Base-by-base conservation (phyloP, 2,888 invertebrate species). In the Andrena hattorfiana region DNA sequence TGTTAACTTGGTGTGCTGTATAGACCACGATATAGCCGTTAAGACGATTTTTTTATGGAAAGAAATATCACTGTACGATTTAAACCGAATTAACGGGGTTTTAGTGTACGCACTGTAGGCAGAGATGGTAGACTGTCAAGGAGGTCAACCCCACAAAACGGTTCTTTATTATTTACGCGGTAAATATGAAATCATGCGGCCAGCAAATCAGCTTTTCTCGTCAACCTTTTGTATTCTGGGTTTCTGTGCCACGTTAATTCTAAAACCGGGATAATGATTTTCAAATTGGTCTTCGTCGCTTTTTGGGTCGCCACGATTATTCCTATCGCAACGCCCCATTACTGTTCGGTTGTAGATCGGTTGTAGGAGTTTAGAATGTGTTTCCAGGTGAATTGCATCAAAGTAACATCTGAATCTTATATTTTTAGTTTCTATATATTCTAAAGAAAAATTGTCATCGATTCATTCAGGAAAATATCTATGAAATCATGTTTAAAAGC, bases 171-270 rank as follows among this genome's bases (percentile, higher is more conserved):
- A 66, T 23, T 63, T 63, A 4, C 10, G 59, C 66, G 32, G n/a
- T 7, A 8, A 32, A 60, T 42, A 30, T 28, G 30, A 28, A 30
- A n/a, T n/a, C 26, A 35, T 49, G 42, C 32, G 35, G 51, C 26
- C 64, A 54, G 69, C 23, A 42, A 42, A 62, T 13, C 16, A 10
- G 42, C 60, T 62, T 62, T 42, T 66, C 60, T 71, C 28, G 16
- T 49, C 16, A 23, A 51, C 20, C 48, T 56, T 32, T 60, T 60
- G 48, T 68, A 20, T 86, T 79, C 77, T 73, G 68, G 83, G 77
- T 85, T 86, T 88, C 54, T 59, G 83, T 82, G 85, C 75, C 84
- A 72, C 63, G 83, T n/a, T 67, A 79, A 87, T 84, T 84, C 49
- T 28, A 64, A 56, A 63, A 59, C n/a, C 35, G n/a, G 13, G 23